These are phyloP conservation scores for Philonicus albiceps DNA, from an alignment of 2,888 invertebrate genomes.

Conservation along the genomic window DNA sequence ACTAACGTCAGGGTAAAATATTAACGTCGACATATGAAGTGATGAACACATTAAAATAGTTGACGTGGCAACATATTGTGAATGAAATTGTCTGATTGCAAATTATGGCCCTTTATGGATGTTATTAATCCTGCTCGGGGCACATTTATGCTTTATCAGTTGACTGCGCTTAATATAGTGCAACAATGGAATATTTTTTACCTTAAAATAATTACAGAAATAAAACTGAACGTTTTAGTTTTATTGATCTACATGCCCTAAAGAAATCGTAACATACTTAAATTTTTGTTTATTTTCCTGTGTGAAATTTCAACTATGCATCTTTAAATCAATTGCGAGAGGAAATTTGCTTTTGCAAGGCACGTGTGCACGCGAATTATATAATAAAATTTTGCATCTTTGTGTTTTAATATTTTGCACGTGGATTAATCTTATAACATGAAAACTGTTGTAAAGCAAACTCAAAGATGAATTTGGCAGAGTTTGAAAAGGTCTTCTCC, in stretches of 20 bases:
- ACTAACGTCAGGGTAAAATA: slow-evolving; percentile 5
- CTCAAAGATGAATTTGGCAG: not conserved
- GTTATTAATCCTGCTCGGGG: not conserved
- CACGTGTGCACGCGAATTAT: not conserved
- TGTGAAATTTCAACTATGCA: not conserved
- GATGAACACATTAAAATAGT: slow-evolving; percentile 37
- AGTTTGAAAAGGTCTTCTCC: not conserved
- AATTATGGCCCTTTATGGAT: not conserved
- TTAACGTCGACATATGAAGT: slow-evolving; percentile 10
- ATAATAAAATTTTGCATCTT: not conserved
- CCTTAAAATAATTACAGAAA: not conserved
- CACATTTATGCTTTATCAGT: not conserved
- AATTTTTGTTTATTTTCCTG: not conserved
- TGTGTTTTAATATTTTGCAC: not conserved
- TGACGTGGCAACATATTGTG: slow-evolving; percentile 19
- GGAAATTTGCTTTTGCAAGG: not conserved
- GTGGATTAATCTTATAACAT: not conserved
- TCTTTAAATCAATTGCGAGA: not conserved
- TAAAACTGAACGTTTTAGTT: not conserved
- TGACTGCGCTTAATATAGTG: not conserved
- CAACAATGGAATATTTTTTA: not conserved
- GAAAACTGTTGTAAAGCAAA: not conserved
- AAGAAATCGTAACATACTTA: not conserved
- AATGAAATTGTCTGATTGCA: not conserved
- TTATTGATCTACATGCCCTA: not conserved